Conservation (phyloP, 2,888 invertebrate species). For the Trisateles emortualis region DNA sequence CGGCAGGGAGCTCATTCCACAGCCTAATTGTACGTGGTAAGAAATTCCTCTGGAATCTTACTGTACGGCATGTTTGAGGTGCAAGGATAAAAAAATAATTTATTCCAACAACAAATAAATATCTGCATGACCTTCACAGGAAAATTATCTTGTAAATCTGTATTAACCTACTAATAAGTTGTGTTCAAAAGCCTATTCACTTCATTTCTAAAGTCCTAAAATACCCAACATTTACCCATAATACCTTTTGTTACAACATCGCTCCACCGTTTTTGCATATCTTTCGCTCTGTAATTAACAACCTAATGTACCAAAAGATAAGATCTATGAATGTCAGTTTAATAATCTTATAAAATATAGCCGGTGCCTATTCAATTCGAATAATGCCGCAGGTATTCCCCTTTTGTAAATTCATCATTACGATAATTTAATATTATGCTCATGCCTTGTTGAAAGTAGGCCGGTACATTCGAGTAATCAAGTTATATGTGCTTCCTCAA, state of each 20-base stretch:
- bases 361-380: constrained; percentile 31
- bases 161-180: too few species aligned
- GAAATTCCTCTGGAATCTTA: too few species aligned
- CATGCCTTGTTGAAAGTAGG: constrained; percentile 42
- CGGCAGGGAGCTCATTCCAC: too few species aligned
- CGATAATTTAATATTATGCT: constrained; percentile 58
- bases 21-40: too few species aligned
- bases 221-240: constrained; percentile 12
- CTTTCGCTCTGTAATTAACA: constrained; percentile 36
- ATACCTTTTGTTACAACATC: constrained; percentile 35
- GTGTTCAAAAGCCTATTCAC: constrained; percentile 2
- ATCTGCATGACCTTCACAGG: too few species aligned
- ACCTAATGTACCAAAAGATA: constrained; percentile 34
- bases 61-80: too few species aligned
- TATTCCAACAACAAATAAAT: too few species aligned
- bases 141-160: too few species aligned
- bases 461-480: constrained; percentile 41
- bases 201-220: background rate
- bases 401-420: constrained; percentile 58
- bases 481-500: background rate
- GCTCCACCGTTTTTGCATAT: constrained; percentile 39
- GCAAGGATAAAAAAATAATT: too few species aligned
- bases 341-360: constrained; percentile 48
- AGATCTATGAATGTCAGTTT: constrained; percentile 44
- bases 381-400: constrained; percentile 37